Percentiles rank a stretch among this genome's conserved stretches.
These are phyloP conservation scores for Lithophane semibrunnea DNA, from an alignment of 2,888 invertebrate species.

Conservation along the genomic window DNA sequence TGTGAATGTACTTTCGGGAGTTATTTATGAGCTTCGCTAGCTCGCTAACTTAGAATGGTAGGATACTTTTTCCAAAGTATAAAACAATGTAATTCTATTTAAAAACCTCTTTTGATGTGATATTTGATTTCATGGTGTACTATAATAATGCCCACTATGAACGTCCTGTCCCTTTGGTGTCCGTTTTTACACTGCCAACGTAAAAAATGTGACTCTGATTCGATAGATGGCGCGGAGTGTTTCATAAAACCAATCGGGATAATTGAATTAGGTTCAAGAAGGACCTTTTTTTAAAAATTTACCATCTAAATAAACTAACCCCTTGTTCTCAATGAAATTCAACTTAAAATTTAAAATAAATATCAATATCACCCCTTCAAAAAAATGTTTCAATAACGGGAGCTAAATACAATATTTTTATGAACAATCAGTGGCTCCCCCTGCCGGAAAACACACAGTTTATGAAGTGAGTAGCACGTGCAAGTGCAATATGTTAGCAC, in stretches of 20 bases:
- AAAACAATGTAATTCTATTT: background rate
- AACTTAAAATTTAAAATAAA: constrained; percentile 22
- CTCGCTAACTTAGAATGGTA: background rate
- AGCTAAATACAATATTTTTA: constrained; percentile 78
- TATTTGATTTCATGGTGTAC: background rate
- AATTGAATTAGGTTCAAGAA: background rate
- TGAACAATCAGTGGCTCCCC: constrained; percentile 84
- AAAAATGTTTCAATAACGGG: constrained; percentile 46
- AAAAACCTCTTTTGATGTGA: background rate
- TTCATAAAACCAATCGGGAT: background rate
- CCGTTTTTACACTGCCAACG: background rate
- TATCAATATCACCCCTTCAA: constrained; percentile 41
- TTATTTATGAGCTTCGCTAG: constrained; percentile 28
- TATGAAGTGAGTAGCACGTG: constrained; percentile 89
- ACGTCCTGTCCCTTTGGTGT: background rate
- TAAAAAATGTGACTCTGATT: constrained; percentile 19
- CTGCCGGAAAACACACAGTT: constrained; percentile 85
- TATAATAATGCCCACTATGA: background rate
- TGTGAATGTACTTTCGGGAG: constrained; percentile 26
- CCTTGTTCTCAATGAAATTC: background rate
- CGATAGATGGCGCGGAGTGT: constrained; percentile 51
- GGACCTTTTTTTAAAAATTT: background rate
- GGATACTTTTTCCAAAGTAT: background rate
- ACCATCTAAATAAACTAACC: background rate
- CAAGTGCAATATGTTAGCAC: constrained; percentile 87